phyloP scores from a whole-genome alignment of 2,797 vertebrate species.

The Sebastes itinus region DNA sequence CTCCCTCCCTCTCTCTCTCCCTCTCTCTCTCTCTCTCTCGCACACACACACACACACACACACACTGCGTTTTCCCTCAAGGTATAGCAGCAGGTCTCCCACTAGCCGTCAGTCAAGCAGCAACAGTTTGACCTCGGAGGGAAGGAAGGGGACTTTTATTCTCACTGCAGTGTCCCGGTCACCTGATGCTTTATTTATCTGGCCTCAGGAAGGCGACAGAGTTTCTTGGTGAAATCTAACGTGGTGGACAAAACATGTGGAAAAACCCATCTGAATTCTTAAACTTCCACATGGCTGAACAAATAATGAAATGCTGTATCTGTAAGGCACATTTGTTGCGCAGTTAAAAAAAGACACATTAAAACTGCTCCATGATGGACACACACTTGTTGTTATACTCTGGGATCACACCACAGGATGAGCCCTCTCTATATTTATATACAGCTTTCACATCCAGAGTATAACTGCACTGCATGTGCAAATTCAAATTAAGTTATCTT shows the following conservation, averaged over 20 bases:
- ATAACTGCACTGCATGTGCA: neutral
- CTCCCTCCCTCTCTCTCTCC: accelerated
- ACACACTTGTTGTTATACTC: neutral
- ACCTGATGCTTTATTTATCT: constrained; percentile 58
- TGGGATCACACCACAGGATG: neutral
- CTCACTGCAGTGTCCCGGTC: constrained; percentile 70
- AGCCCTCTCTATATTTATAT: neutral
- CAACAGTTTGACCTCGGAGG: constrained; percentile 66
- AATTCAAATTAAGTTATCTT: neutral
- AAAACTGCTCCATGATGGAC: neutral
- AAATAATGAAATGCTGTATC: neutral
- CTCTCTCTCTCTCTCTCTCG: neutral
- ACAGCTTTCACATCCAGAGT: neutral
- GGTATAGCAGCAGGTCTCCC: constrained; percentile 61
- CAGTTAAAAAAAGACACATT: neutral
- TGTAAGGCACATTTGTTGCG: neutral
- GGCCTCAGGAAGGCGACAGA: constrained; percentile 53
- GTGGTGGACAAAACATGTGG: neutral
- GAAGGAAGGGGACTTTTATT: constrained; percentile 44
- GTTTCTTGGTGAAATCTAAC: constrained; percentile 5
- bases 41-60: neutral
- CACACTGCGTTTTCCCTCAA: constrained; percentile 40
- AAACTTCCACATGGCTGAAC: neutral
- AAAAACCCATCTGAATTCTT: neutral
- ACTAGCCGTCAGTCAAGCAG: constrained; percentile 58